A percentile compares a stretch with the other conserved stretches of the same genome.
Conservation (phyloP, 2,797 vertebrate species). For the Kryptopterus vitreolus region DNA sequence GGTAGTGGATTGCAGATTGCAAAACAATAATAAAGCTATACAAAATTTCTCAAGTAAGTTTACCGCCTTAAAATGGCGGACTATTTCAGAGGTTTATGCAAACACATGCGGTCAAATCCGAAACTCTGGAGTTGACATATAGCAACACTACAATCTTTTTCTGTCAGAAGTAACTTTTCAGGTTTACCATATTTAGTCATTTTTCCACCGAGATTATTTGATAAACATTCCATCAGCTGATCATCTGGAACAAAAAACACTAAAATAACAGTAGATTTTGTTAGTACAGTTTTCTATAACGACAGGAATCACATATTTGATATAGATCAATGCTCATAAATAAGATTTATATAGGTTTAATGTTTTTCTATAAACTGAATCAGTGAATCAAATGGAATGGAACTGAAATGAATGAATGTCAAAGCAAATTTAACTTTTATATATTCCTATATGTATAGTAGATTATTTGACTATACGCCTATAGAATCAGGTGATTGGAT, state of each 20-base stretch:
- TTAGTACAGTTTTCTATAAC: neutral
- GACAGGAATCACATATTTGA: neutral
- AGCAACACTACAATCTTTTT: constrained; percentile 44
- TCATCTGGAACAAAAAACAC: constrained; percentile 22
- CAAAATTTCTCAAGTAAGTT: neutral
- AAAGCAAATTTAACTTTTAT: neutral
- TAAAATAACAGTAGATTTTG: constrained; percentile 10
- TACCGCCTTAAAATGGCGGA: too few relatives aligned
- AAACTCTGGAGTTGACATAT: neutral
- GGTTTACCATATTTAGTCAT: constrained; percentile 55
- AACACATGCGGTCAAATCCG: neutral
- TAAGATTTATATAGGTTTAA: neutral
- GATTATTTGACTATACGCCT: neutral
- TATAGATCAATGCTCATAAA: constrained; percentile 8
- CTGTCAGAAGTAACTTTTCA: constrained; percentile 65
- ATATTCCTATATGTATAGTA: too few relatives aligned
- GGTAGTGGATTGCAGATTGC: neutral
- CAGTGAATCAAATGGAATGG: too few relatives aligned
- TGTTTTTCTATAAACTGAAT: neutral
- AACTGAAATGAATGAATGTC: constrained; percentile 15
- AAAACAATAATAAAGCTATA: too few relatives aligned
- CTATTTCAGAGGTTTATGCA: neutral
- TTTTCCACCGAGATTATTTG: constrained; percentile 45
- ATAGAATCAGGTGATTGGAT: neutral
- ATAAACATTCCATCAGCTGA: constrained; percentile 10